Evolutionary conservation across 2,113 vertebrate species (phyloP).

Genomic region (Fregata magnificens): DNA sequence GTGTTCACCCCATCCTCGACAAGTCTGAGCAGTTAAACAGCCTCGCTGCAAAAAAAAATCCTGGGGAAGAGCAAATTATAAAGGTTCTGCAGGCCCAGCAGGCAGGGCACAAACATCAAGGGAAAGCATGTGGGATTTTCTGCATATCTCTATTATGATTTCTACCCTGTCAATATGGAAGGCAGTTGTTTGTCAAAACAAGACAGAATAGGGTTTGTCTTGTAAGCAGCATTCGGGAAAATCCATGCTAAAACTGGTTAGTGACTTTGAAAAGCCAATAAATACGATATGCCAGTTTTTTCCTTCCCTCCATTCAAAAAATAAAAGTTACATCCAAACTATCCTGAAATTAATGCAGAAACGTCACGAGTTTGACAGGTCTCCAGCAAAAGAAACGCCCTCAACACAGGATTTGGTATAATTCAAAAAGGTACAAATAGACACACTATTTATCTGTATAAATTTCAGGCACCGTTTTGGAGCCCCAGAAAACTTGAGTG

Average conservation of each 20-base stretch:
- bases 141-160: background rate
- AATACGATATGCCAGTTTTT: fast-evolving
- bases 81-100: background rate
- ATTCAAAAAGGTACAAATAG: background rate
- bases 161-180: background rate
- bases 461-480: background rate
- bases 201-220: background rate
- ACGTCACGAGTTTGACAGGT: background rate
- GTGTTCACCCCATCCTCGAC: background rate
- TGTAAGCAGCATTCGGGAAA: background rate
- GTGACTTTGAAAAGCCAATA: background rate
- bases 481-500: background rate
- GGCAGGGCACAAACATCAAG: background rate
- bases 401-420: background rate
- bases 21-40: background rate
- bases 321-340: background rate
- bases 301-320: background rate
- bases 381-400: background rate
- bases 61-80: background rate
- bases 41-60: background rate
- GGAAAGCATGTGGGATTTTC: background rate
- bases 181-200: background rate
- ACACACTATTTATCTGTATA: background rate
- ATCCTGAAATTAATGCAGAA: background rate
- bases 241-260: background rate